phyloP scores from a whole-genome alignment of 35 echinoderm and acorn worm species.

The Nesometra sesokonis region DNA sequence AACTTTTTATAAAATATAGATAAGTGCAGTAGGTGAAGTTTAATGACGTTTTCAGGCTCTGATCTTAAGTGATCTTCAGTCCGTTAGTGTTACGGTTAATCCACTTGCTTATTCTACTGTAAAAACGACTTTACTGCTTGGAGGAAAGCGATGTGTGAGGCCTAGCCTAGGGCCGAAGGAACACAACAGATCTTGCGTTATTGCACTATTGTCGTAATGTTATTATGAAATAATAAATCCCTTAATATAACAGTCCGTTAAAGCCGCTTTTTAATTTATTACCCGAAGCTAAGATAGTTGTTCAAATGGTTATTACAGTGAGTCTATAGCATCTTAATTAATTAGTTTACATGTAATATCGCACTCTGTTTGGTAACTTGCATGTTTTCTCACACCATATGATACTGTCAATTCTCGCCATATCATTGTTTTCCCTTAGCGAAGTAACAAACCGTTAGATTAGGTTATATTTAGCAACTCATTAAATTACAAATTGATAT shows the following conservation, averaged over 20 bases:
- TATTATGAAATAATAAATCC: background rate
- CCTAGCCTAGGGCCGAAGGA: background rate
- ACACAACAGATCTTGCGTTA: background rate
- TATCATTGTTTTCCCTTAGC: background rate
- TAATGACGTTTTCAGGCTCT: too few species aligned
- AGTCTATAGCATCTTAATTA: background rate
- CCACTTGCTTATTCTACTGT: background rate
- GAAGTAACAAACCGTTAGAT: background rate
- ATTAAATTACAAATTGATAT: background rate
- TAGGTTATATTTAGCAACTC: background rate
- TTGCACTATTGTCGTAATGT: background rate
- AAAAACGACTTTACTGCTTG: background rate
- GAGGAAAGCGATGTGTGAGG: background rate
- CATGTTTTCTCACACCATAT: background rate
- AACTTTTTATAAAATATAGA: too few species aligned
- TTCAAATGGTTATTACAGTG: background rate
- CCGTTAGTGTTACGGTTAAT: background rate
- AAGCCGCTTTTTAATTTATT: background rate
- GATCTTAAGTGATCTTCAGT: background rate
- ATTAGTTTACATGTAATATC: background rate
- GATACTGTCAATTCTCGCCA: background rate
- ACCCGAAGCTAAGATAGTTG: background rate
- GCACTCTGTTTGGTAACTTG: background rate
- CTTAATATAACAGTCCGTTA: background rate
- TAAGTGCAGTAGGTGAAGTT: too few species aligned